A percentile compares a stretch with the other conserved stretches of the same genome.
Conservation (phyloP, 2,888 invertebrate species). For the Bellardia bayeri region DNA sequence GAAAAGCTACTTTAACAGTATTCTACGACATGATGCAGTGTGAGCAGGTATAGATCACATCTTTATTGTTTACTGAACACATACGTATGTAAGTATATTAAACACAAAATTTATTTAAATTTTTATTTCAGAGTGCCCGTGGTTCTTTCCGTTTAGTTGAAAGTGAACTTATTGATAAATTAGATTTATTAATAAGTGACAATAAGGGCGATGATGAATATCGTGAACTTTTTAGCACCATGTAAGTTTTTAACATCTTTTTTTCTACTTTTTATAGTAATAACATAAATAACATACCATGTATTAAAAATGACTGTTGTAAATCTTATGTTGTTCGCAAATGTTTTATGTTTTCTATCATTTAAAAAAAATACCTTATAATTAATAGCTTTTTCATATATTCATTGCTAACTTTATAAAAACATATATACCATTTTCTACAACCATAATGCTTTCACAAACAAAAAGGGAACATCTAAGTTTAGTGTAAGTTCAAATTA, state of each 20-base stretch:
- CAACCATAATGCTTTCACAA: constrained; percentile 73
- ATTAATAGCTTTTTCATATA: constrained; percentile 74
- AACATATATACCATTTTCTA: constrained; percentile 54
- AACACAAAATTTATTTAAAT: no score
- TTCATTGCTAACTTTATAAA: constrained; percentile 63
- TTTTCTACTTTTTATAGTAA: background rate
- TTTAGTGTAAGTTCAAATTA: constrained; percentile 92
- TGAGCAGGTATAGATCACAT: constrained; percentile 86
- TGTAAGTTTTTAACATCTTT: constrained; percentile 88
- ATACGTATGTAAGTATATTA: no score
- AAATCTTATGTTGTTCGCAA: constrained; percentile 23
- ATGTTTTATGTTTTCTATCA: constrained; percentile 66
- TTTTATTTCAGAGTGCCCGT: constrained; percentile 85
- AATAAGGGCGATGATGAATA: constrained; percentile 98
- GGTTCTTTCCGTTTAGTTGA: constrained; percentile 96
- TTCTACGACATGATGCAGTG: constrained; percentile 98
- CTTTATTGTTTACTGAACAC: no score
- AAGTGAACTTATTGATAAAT: constrained; percentile 96
- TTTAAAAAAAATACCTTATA: constrained; percentile 62
- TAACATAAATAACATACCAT: background rate
- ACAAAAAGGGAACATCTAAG: constrained; percentile 93
- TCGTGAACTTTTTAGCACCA: constrained; percentile 95
- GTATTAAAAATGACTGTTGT: constrained; percentile 35
- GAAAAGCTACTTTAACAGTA: constrained; percentile 95
- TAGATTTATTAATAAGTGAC: constrained; percentile 95